Evolutionary conservation across 2,797 vertebrate species (phyloP), one percentile per base, ranked within the genome.

Genomic region (Astyanax mexicanus): DNA sequence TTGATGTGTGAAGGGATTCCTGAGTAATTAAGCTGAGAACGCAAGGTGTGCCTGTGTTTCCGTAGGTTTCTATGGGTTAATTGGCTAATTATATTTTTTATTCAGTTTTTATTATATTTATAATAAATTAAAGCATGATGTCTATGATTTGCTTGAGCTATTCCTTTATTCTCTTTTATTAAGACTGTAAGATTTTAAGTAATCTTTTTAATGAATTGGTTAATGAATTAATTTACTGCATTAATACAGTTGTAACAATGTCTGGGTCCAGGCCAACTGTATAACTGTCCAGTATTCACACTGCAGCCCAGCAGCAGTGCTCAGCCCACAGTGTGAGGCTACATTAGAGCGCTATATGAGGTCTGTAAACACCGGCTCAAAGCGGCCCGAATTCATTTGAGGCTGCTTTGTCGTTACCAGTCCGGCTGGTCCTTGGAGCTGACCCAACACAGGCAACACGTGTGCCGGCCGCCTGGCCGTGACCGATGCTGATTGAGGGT

Each of bases 401-500:
- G n/a, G 37, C 37, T 5, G 11, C 11, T 23, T 62, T 5, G 15
- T 40, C 11, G 12, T 62, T 40, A 40, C 17, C 32, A 11, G 9
- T 11, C 58, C 37, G 8, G 1, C 35, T 17, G 27, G 17, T 35
- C 51, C 51, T 65, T 13, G 6, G 49, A 42, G n/a, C 29, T 54
- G 71, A 64, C 49, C 35, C 45, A 44, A 15, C 35, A 44, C 21
- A 19, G 11, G 35, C 47, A 64, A 7, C 61, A 64, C 12, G 61
- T 65, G 17, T 19, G 1, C 38, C 21, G 8, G 44, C 55, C 9
- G 4, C 66, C 29, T 52, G 7, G 17, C 57, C 32, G 29, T 69
- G n/a, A 42, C 44, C n/a, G 35, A 49, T 35, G 51, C 47, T 69
- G 55, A 72, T 72, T 38, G 70, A 61, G 15, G 12, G 19, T 25